Evolutionary conservation across 2,113 vertebrate species (phyloP), one percentile per base, ranked within the genome.

Genomic region (Prietella phreatophila): DNA sequence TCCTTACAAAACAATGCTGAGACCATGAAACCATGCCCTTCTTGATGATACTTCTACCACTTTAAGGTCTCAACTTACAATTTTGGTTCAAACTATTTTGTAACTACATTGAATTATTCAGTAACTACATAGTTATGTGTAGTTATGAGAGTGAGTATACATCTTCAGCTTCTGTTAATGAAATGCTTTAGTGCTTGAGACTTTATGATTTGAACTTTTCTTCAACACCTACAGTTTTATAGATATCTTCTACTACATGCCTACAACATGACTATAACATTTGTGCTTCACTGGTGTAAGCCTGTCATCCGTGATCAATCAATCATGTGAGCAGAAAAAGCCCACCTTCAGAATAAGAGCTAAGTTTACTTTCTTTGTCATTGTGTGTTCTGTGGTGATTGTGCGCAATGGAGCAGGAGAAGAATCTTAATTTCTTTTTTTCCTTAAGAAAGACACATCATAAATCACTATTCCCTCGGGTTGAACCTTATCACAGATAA

Each of bases 401-500:
- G 33, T 87, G 20, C 13, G 75, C 50, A 65, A 47, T 55, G 50
- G 73, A 84, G 15, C 50, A 27, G 25, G 17, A 65, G 80, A 65
- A 42, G 60, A 55, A 87, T 81, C 33, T 27, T 69, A 78, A 65
- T 79, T 20, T 4, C 5, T 80, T 33, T 36, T 63, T 80, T 73
- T 39, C 47, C n/a, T 56, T 87, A 50, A 42, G 5, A 82, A 60
- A 82, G 58, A 47, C 36, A 30, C 30, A 83, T 69, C 67, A 85
- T 85, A 78, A 87, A 78, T 87, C 89, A 87, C 58, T 14, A 13
- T 85, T 85, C 50, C 76, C 89, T 42, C 2, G 1, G 20, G 53
- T 56, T 67, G 84, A 69, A 83, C 39, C 75, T 58, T 79, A 33
- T 83, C 65, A 88, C 60, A 50, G 84, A 50, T 88, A 76, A 88